These are phyloP conservation scores for Cariama cristata DNA, from an alignment of 2,113 vertebrate genomes.

Conservation along the genomic window DNA sequence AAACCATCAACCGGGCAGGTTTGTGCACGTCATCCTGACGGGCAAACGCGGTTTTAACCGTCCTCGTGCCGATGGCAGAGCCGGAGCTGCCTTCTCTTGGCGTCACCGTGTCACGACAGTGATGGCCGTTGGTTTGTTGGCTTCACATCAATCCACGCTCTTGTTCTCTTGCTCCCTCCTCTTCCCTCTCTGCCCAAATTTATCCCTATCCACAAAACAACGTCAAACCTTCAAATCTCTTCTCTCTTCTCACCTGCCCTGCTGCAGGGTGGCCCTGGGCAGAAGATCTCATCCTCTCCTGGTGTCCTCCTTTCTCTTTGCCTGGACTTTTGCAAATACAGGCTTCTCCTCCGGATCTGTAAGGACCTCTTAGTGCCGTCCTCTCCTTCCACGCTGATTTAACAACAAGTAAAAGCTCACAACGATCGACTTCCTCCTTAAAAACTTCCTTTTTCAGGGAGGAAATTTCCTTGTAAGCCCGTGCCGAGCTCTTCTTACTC, in stretches of 20 bases:
- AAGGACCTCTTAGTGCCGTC: not conserved
- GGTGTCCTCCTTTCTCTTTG: not conserved
- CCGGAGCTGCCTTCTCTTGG: not conserved
- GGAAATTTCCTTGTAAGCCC: not conserved
- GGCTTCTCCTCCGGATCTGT: not conserved
- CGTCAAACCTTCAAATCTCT: not conserved
- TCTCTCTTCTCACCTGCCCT: rapidly evolving
- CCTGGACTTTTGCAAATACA: no score
- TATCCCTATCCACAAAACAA: not conserved
- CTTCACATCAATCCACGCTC: rapidly evolving
- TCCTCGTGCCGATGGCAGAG: not conserved
- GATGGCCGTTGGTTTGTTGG: rapidly evolving
- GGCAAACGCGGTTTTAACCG: not conserved
- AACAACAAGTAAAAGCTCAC: no score
- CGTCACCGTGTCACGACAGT: rapidly evolving
- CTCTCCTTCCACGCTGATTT: not conserved
- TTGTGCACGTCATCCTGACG: rapidly evolving
- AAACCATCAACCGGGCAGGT: not conserved
- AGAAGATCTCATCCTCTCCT: not conserved
- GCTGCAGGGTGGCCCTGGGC: not conserved
- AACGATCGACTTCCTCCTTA: not conserved
- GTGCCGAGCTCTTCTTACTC: rapidly evolving
- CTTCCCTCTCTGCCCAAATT: not conserved
- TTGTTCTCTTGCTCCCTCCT: no score
- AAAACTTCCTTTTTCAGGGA: no score